Conservation (phyloP, 2,113 vertebrate species). For the Agelaius tricolor region DNA sequence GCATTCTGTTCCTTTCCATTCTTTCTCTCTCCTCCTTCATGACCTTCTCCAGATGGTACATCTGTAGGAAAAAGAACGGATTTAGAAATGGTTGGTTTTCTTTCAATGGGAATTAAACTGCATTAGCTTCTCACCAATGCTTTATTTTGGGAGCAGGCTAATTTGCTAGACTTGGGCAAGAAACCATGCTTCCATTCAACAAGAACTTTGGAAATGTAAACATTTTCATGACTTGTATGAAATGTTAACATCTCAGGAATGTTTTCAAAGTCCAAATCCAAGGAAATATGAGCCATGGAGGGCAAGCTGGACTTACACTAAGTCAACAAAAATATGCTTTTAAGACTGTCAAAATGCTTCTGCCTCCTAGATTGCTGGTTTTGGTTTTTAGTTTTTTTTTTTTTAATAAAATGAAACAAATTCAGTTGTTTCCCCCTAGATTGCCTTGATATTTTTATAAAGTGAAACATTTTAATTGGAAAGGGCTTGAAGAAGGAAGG, state of each 20-base stretch:
- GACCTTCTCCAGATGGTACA: conserved; percentile 3
- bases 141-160: not conserved
- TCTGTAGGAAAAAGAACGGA: not conserved
- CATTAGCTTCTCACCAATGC: not conserved
- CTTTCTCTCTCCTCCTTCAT: not conserved
- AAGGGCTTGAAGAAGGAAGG: not conserved
- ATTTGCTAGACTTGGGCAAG: conserved; percentile 23
- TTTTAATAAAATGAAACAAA: not conserved
- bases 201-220: conserved; percentile 13
- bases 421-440: not conserved
- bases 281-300: not conserved
- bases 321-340: not conserved
- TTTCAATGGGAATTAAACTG: conserved; percentile 15
- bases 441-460: not conserved
- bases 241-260: not conserved
- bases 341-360: not conserved
- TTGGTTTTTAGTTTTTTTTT: too few species aligned
- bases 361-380: not conserved
- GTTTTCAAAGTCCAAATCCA: not conserved
- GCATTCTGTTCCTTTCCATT: not conserved
- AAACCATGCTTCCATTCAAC: not conserved
- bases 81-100: conserved; percentile 13
- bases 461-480: not conserved
- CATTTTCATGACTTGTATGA: not conserved
- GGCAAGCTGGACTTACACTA: not conserved